Conservation (phyloP, 2,888 invertebrate genomes). For the Lepidocyrtinus sp. region DNA sequence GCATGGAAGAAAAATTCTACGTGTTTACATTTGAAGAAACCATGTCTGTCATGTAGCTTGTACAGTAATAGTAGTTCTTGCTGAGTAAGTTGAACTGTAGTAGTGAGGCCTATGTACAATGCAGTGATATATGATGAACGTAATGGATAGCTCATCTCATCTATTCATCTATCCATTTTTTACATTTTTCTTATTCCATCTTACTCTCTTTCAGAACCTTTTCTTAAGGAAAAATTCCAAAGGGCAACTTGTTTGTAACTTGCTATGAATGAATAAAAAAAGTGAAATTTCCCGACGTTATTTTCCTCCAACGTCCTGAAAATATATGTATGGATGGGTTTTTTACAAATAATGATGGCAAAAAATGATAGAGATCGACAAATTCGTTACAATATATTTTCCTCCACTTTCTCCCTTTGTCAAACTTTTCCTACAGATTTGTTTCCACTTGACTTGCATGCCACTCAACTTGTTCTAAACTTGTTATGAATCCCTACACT, state of each 20-base stretch:
- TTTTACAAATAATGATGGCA: no score
- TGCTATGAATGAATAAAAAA: no score
- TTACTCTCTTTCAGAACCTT: not conserved
- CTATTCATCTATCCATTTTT: conserved; percentile 56
- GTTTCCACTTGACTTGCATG: conserved; percentile 53
- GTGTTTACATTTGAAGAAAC: conserved; percentile 16
- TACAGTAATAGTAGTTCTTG: conserved; percentile 8
- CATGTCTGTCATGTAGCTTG: conserved; percentile 14
- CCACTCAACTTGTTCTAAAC: conserved; percentile 21
- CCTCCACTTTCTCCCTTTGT: not conserved
- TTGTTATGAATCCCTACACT: not conserved
- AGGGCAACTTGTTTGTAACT: not conserved
- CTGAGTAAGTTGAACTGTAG: conserved; percentile 5
- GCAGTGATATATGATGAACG: conserved; percentile 56
- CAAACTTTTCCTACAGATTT: not conserved
- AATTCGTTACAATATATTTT: conserved; percentile 1
- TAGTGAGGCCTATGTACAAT: conserved; percentile 15
- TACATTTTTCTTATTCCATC: conserved; percentile 43
- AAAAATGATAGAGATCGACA: conserved; percentile 2
- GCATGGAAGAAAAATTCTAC: conserved; percentile 1
- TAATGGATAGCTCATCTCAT: conserved; percentile 60
- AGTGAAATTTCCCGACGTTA: no score
- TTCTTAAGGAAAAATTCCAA: no score
- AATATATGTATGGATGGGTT: no score
- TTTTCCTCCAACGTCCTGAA: no score